Evolutionary conservation across 1,140 invertebrate genomes (phyloP).

Genomic region (Leptinotarsa lineolata): DNA sequence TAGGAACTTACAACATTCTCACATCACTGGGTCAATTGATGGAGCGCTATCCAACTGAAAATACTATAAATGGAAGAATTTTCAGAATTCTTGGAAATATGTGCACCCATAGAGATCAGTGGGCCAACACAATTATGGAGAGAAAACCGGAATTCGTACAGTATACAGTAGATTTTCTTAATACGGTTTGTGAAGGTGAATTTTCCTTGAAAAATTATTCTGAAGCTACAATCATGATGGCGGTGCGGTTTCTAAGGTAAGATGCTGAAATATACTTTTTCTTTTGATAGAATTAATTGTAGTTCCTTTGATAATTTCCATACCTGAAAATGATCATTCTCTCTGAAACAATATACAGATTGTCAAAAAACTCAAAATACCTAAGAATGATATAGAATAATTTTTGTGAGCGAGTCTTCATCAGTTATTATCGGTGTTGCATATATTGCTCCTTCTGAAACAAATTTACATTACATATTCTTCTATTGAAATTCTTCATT

Average conservation of each 20-base stretch:
- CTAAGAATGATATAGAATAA: not conserved
- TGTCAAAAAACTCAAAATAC: not conserved
- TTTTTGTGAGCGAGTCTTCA: not conserved
- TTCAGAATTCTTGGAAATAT: conserved; percentile 53
- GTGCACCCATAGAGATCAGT: conserved; percentile 47
- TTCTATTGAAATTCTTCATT: too few relatives aligned
- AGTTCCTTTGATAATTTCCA: not conserved
- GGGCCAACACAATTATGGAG: conserved; percentile 41
- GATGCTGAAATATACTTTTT: not conserved
- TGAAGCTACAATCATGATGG: conserved; percentile 45
- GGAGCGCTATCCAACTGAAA: conserved; percentile 46
- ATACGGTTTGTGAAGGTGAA: conserved; percentile 32
- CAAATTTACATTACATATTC: too few relatives aligned
- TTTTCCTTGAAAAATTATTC: conserved; percentile 31
- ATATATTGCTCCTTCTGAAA: too few relatives aligned
- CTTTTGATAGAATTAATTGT: not conserved
- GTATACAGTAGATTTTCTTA: conserved; percentile 44
- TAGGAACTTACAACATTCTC: conserved; percentile 43
- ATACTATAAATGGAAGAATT: conserved; percentile 50
- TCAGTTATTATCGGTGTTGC: too few relatives aligned
- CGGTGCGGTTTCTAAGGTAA: conserved; percentile 43
- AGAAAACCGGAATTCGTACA: conserved; percentile 45
- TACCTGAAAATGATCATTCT: not conserved
- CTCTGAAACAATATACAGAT: conserved; percentile 12
- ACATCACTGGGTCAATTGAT: conserved; percentile 44